Conservation (phyloP, 2,888 invertebrate species). For the Aproaerema taeniolella region DNA sequence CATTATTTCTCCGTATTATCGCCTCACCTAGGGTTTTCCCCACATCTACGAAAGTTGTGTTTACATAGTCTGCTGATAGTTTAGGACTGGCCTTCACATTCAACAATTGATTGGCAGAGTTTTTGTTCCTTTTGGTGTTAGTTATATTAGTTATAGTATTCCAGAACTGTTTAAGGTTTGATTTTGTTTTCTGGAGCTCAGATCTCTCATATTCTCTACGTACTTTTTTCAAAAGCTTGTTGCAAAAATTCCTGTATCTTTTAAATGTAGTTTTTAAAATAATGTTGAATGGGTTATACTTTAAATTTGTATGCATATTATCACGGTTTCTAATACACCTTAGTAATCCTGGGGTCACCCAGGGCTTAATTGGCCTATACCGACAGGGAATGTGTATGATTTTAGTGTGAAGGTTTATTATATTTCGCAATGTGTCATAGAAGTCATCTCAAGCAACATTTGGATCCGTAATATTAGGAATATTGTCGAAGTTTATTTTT, state of each 20-base stretch:
- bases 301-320: conserved; percentile 7
- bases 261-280: background rate
- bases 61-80: background rate
- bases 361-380: conserved; percentile 2
- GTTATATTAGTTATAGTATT: background rate
- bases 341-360: background rate
- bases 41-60: background rate
- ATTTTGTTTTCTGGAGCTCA: background rate
- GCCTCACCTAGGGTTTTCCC: background rate
- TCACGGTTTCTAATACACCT: conserved; percentile 5
- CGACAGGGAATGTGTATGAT: background rate
- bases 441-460: background rate
- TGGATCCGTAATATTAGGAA: background rate
- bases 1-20: background rate
- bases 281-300: background rate
- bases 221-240: conserved; percentile 1
- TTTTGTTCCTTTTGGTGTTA: background rate
- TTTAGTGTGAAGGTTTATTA: background rate
- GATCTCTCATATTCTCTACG: background rate
- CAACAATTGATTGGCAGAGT: background rate
- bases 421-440: background rate
- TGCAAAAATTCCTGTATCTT: conserved; percentile 8
- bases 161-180: background rate
- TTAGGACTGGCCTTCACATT: too few relatives aligned
- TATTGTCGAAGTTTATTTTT: background rate